Evolutionary conservation across 2,797 vertebrate species (phyloP).

Genomic region (Gymnoscopelus braueri): DNA sequence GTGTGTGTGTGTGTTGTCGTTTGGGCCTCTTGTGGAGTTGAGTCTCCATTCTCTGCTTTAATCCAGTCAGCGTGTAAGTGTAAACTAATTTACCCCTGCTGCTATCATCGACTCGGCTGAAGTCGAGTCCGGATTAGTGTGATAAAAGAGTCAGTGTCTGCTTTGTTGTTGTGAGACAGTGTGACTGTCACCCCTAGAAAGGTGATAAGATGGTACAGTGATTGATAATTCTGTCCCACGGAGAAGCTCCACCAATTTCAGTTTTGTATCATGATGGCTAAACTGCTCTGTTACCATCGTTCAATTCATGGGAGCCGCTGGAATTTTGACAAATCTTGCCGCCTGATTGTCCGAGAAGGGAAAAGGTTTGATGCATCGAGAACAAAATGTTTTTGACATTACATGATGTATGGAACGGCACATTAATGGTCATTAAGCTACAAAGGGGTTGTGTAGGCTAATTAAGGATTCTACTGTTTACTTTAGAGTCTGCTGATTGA

Average conservation of each 20-base stretch:
- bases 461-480: constrained; percentile 24
- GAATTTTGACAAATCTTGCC: background rate
- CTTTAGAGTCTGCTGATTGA: constrained; percentile 40
- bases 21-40: constrained; percentile 39
- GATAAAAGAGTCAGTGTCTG: constrained; percentile 67
- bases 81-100: constrained; percentile 76
- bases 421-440: constrained; percentile 17
- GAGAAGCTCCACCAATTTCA: constrained; percentile 27
- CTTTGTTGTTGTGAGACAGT: constrained; percentile 16
- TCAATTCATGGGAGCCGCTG: background rate
- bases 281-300: constrained; percentile 17
- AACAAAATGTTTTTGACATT: constrained; percentile 12
- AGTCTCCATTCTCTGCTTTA: constrained; percentile 58
- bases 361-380: background rate
- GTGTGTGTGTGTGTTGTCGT: constrained; percentile 26
- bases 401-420: constrained; percentile 25
- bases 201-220: constrained; percentile 60
- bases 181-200: constrained; percentile 30
- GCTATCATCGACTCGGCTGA: constrained; percentile 55
- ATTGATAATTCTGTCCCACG: constrained; percentile 61
- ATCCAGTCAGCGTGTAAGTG: constrained; percentile 76
- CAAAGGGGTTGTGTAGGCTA: background rate
- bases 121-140: constrained; percentile 73
- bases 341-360: background rate
- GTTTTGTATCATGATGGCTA: constrained; percentile 22